phyloP scores from a whole-genome alignment of 1,140 invertebrate species.

The Pseudomyrmex pallidus region DNA sequence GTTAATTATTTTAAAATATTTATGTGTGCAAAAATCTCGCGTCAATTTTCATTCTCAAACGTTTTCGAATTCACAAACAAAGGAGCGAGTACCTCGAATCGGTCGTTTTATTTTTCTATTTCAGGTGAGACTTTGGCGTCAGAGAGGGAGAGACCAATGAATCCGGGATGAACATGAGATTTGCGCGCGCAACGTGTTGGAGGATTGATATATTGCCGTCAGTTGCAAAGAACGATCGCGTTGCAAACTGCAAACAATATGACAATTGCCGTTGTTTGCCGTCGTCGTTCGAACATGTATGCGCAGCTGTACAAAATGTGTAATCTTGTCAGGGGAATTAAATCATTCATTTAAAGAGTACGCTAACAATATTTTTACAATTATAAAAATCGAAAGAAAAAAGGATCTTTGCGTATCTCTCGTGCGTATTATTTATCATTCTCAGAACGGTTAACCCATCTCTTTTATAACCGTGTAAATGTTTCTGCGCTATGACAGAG shows the following conservation, averaged over 20 bases:
- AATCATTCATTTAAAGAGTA: neutral
- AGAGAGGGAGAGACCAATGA: constrained; percentile 42
- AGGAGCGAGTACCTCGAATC: neutral
- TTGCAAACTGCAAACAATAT: constrained; percentile 15
- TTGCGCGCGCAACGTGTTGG: constrained; percentile 37
- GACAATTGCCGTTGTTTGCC: constrained; percentile 46
- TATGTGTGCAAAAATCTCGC: neutral
- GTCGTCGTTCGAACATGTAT: neutral
- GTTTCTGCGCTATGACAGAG: neutral
- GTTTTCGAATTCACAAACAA: neutral
- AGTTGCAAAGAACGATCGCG: neutral
- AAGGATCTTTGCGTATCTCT: constrained; percentile 11
- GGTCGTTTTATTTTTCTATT: constrained; percentile 15
- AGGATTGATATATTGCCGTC: constrained; percentile 43
- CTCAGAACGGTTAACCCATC: constrained; percentile 2
- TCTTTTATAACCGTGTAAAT: constrained; percentile 20
- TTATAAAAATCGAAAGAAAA: constrained; percentile 9
- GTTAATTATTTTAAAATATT: too few relatives aligned
- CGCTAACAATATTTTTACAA: constrained; percentile 1
- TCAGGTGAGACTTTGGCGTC: constrained; percentile 54
- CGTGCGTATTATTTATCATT: neutral
- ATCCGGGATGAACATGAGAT: neutral
- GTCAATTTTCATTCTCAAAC: neutral
- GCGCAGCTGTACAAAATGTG: constrained; percentile 2
- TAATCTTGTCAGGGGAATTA: neutral